Base-by-base conservation (phyloP, 2,888 invertebrate species). In the Pristionchus exspectatus region DNA sequence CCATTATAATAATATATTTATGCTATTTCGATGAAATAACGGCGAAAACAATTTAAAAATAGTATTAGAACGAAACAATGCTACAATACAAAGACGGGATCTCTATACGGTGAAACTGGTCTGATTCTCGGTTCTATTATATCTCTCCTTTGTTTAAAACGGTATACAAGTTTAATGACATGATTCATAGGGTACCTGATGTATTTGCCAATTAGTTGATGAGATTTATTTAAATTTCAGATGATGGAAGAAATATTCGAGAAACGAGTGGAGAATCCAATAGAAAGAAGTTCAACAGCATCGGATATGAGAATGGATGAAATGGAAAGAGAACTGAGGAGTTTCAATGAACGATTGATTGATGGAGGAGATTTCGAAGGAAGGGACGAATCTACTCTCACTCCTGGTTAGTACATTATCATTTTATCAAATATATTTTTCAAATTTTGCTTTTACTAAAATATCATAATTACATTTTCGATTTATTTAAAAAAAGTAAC, bases 161-260 rank as follows among this genome's bases (percentile, higher is more conserved):
- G n/a, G 24, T 72, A 72, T 10, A 33, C 33, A n/a, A 72, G 27
- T 33, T 72, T 69, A 27, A n/a, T n/a, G n/a, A n/a, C n/a, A 69
- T 24, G n/a, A 50, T 3, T 50, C 10, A 50, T 7, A 50, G 44
- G 10, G 7, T 50, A 50, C 10, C 9, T 50, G 12, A 9, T 9
- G 3, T 1, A 50, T 50, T 7, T 50, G 44, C 10, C 44, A 50
- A 10, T 50, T 0, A 10, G 44, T 10, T 1, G 44, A 50, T 50
- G 59, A 21, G 21, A 18, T 59, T 0, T 59, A 1, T 24, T 24
- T 30, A 30, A 56, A 27, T 56, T 84, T 30, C n/a, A 84, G 54
- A 59, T 84, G 84, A 38, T 84, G n/a, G 84, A 92, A 92, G 66
- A 89, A 90, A 54, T 86, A 38, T 84, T 84, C 44, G 84, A 84